Evolutionary conservation across 2,113 vertebrate species (phyloP).

Genomic region (Siniperca chuatsi): DNA sequence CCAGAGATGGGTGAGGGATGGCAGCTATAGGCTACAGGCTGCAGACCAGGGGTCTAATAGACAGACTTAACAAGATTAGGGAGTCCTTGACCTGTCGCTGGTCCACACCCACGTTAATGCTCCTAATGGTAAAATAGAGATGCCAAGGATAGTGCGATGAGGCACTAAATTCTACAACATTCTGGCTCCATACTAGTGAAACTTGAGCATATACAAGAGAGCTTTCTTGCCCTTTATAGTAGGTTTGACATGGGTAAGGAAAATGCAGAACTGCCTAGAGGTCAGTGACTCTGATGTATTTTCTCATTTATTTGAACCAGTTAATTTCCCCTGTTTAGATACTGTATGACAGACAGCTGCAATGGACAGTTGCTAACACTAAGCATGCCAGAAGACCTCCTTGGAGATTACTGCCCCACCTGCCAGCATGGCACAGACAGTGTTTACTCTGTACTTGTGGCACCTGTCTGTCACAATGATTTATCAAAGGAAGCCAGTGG

Average conservation of each 20-base stretch:
- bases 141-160: neutral
- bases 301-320: neutral
- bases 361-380: conserved; percentile 58
- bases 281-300: neutral
- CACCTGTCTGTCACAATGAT: conserved; percentile 67
- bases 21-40: conserved; percentile 51
- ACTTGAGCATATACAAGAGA: conserved; percentile 4
- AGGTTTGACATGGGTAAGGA: neutral
- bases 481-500: conserved; percentile 44
- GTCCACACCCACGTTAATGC: conserved; percentile 28
- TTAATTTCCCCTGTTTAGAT: neutral
- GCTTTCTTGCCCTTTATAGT: neutral
- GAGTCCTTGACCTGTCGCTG: conserved; percentile 37
- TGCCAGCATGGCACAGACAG: conserved; percentile 37
- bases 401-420: conserved; percentile 40
- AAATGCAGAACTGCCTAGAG: neutral
- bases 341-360: conserved; percentile 66
- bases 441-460: conserved; percentile 48
- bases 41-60: conserved; percentile 31
- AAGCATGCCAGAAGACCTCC: conserved; percentile 48
- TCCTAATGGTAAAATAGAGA: conserved; percentile 16
- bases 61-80: conserved; percentile 46
- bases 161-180: conserved; percentile 6
- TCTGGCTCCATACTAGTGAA: conserved; percentile 4
- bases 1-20: conserved; percentile 43